phyloP scores from a whole-genome alignment of 2,888 invertebrate genomes.

The Pandemis corylana region DNA sequence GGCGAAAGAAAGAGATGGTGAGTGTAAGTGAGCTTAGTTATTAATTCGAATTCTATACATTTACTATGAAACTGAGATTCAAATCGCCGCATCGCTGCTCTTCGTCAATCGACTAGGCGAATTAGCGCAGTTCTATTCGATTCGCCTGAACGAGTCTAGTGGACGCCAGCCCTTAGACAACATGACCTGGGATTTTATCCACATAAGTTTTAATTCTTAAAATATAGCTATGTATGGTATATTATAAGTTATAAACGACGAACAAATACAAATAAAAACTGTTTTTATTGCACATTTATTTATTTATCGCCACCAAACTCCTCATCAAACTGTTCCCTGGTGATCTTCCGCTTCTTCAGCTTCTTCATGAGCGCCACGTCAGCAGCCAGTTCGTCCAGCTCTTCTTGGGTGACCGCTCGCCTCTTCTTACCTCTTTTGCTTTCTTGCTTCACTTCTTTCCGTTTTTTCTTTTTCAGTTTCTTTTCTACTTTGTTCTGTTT shows the following conservation, averaged over 20 bases:
- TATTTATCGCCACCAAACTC: conserved; percentile 80
- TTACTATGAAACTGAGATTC: too few relatives aligned
- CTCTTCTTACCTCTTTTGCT: conserved; percentile 73
- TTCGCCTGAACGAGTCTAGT: too few relatives aligned
- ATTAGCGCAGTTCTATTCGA: too few relatives aligned
- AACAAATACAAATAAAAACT: conserved; percentile 19
- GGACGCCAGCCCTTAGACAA: too few relatives aligned
- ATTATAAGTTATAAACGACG: too few relatives aligned
- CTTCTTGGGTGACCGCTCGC: conserved; percentile 86
- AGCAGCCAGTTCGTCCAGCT: conserved; percentile 90
- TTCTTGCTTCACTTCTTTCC: conserved; percentile 85
- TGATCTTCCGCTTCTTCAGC: conserved; percentile 92
- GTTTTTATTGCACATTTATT: conserved; percentile 51
- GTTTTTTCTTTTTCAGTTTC: conserved; percentile 85
- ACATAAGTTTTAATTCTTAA: too few relatives aligned
- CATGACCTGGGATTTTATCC: too few relatives aligned
- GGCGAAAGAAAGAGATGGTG: too few relatives aligned
- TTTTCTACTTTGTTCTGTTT: conserved; percentile 89
- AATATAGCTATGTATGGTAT: background rate
- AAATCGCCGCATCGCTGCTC: too few relatives aligned
- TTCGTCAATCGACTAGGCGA: too few relatives aligned
- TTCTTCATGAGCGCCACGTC: conserved; percentile 94
- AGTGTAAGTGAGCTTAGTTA: too few relatives aligned
- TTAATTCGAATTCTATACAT: too few relatives aligned
- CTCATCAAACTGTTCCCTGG: conserved; percentile 87